phyloP scores from a whole-genome alignment of 2,797 vertebrate genomes.

The Aldrovandia affinis region DNA sequence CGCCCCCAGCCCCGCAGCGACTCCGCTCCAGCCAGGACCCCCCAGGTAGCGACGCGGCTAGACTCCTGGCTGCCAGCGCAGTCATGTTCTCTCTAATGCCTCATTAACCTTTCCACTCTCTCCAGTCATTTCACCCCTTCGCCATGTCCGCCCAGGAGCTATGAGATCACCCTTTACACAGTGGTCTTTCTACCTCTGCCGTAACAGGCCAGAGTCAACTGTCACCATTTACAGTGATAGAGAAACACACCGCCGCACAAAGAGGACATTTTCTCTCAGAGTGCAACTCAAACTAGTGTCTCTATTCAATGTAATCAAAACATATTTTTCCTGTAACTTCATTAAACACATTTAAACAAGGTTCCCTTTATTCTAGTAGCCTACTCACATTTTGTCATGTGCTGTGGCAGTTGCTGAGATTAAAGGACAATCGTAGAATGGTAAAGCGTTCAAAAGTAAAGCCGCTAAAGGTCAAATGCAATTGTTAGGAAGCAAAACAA shows the following conservation, averaged over 20 bases:
- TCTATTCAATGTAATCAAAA: neutral
- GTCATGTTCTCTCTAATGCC: constrained; percentile 19
- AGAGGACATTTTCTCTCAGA: neutral
- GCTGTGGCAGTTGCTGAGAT: neutral
- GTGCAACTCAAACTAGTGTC: neutral
- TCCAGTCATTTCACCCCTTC: neutral
- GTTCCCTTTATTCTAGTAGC: neutral
- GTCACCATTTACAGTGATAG: neutral
- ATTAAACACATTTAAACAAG: neutral
- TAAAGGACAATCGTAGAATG: neutral
- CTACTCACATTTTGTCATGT: no score
- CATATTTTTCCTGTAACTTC: neutral
- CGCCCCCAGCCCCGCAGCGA: constrained; percentile 28
- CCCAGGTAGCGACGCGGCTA: constrained; percentile 24
- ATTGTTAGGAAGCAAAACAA: no score
- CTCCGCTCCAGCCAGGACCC: constrained; percentile 29
- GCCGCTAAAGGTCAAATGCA: no score
- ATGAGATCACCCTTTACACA: neutral
- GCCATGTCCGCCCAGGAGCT: neutral
- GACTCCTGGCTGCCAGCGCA: neutral
- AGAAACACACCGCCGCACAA: neutral
- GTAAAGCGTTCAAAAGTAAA: no score
- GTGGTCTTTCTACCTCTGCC: neutral
- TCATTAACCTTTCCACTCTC: constrained; percentile 32
- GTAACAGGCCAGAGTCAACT: neutral